Conservation (phyloP, 2,888 invertebrate species). For the Nemapogon koenigi region DNA sequence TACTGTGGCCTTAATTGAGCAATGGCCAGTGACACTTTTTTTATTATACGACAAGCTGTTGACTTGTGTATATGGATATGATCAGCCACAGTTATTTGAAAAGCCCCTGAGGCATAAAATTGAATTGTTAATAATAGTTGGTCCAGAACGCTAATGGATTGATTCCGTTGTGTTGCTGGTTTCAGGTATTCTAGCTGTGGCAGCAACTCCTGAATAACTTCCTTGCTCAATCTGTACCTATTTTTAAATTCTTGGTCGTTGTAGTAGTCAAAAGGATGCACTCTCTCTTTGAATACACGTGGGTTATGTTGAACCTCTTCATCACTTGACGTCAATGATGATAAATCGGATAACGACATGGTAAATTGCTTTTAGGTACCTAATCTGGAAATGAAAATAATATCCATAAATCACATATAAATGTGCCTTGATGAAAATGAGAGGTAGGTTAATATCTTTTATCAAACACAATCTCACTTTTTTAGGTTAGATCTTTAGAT, state of each 20-base stretch:
- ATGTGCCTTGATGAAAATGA: too few relatives aligned
- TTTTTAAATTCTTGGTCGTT: not conserved
- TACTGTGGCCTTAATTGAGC: constrained; percentile 9
- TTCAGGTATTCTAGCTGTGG: not conserved
- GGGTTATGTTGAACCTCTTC: too few relatives aligned
- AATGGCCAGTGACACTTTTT: constrained; percentile 5
- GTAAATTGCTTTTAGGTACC: too few relatives aligned
- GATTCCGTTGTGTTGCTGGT: constrained; percentile 1
- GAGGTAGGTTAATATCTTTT: too few relatives aligned
- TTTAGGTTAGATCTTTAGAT: too few relatives aligned
- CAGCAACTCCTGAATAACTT: not conserved
- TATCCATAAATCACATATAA: too few relatives aligned
- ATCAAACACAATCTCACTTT: too few relatives aligned
- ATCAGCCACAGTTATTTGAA: constrained; percentile 11
- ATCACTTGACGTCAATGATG: too few relatives aligned
- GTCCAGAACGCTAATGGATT: constrained; percentile 9
- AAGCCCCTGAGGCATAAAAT: constrained; percentile 9
- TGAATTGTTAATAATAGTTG: constrained; percentile 8
- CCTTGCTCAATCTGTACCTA: not conserved
- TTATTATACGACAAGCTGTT: constrained; percentile 12
- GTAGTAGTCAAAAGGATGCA: too few relatives aligned
- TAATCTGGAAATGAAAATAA: too few relatives aligned
- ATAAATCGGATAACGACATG: too few relatives aligned
- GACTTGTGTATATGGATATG: constrained; percentile 8
- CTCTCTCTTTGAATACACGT: too few relatives aligned